These are phyloP conservation scores for Fregata magnificens DNA, from an alignment of 2,113 vertebrate genomes.

Conservation along the genomic window DNA sequence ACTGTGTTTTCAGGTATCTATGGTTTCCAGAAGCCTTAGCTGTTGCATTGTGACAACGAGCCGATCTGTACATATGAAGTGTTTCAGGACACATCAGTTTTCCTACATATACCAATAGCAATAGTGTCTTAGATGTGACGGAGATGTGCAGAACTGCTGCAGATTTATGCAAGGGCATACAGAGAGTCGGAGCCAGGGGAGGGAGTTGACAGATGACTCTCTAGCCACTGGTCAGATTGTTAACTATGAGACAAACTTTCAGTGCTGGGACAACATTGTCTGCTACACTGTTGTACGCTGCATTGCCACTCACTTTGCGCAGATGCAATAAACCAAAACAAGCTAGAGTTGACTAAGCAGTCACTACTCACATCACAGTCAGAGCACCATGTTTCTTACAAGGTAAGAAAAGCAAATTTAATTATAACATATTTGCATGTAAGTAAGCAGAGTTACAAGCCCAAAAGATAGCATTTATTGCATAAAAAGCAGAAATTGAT, in stretches of 20 bases:
- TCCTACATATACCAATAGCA: not conserved
- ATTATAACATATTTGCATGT: not conserved
- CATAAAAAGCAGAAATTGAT: not conserved
- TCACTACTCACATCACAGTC: not conserved
- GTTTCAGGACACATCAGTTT: not conserved
- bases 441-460: not conserved
- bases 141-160: not conserved
- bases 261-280: not conserved
- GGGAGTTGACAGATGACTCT: not conserved
- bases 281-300: not conserved
- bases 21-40: not conserved
- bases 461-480: not conserved
- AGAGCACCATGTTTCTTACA: not conserved
- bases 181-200: not conserved
- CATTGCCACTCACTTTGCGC: not conserved
- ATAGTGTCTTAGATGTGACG: accelerated
- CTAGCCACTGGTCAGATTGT: not conserved
- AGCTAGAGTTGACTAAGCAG: not conserved
- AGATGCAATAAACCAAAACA: not conserved
- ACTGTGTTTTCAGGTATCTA: not conserved
- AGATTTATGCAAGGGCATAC: not conserved
- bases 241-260: not conserved
- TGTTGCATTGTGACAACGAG: not conserved
- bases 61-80: not conserved
- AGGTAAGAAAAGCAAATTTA: not conserved